phyloP scores from a whole-genome alignment of 2,113 vertebrate species.

The Xenus cinereus region DNA sequence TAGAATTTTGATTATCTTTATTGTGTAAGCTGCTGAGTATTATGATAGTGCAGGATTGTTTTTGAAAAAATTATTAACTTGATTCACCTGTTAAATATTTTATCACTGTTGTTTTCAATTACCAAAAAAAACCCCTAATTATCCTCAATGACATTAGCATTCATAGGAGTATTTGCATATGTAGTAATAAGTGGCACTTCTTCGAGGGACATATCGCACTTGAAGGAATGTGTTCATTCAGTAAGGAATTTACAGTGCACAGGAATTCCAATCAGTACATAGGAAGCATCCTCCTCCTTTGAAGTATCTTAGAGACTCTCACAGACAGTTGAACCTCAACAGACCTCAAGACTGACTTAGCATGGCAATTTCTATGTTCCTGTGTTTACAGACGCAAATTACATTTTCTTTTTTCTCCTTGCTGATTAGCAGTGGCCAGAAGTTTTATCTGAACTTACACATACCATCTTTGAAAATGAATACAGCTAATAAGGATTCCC shows the following conservation, averaged over 20 bases:
- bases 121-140: constrained; percentile 5
- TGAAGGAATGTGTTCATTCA: not conserved
- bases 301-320: not conserved
- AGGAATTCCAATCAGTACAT: not conserved
- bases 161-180: constrained; percentile 38
- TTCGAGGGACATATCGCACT: not conserved
- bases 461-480: not conserved
- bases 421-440: not conserved
- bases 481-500: not conserved
- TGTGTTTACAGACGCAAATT: not conserved
- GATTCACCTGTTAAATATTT: constrained; percentile 41
- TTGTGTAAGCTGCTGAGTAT: not conserved
- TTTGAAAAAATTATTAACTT: not conserved
- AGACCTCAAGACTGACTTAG: not conserved
- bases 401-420: not conserved
- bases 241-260: not conserved
- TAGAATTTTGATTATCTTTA: not conserved
- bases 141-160: constrained; percentile 30
- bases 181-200: constrained; percentile 6
- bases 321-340: not conserved
- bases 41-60: not conserved
- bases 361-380: not conserved
- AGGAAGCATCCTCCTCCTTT: not conserved
- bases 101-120: constrained; percentile 41
- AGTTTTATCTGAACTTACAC: not conserved